phyloP scores from a whole-genome alignment of 92 coral and sea anemone species.

The Plumapathes pennacea region DNA sequence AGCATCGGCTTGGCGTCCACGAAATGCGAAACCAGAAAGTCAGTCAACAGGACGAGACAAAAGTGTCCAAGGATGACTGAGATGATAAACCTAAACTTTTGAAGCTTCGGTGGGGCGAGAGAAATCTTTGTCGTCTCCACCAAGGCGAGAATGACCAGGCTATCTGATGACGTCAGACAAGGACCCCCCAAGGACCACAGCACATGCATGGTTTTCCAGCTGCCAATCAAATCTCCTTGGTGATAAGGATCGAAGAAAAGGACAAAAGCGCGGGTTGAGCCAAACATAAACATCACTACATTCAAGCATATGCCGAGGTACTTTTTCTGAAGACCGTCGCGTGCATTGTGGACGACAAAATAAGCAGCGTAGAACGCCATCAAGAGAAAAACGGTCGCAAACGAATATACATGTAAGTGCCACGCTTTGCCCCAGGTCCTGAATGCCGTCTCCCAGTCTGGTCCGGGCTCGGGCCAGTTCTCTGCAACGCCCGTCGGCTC shows the following conservation, averaged over 20 bases:
- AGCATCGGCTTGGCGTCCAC: conserved; percentile 30
- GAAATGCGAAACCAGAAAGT: conserved; percentile 21
- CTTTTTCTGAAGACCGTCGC: conserved; percentile 10
- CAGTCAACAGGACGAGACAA: conserved; percentile 5
- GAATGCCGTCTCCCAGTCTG: conserved; percentile 28
- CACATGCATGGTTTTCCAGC: conserved; percentile 10
- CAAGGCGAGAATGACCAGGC: conserved; percentile 20
- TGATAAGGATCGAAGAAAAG: conserved; percentile 30
- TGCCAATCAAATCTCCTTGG: conserved; percentile 25
- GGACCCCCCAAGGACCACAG: conserved; percentile 36
- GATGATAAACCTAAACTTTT: conserved; percentile 9
- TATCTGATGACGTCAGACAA: conserved; percentile 40
- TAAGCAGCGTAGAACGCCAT: conserved; percentile 9
- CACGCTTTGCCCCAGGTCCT: conserved; percentile 34
- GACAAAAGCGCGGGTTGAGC: conserved; percentile 20
- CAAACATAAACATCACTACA: conserved; percentile 19
- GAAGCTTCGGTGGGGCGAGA: conserved; percentile 32
- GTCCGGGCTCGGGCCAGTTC: conserved; percentile 42
- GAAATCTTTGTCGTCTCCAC: conserved; percentile 28
- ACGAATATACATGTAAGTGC: conserved; percentile 33
- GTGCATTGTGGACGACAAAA: not conserved
- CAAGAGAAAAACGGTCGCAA: conserved; percentile 18
- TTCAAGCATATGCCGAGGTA: conserved; percentile 21
- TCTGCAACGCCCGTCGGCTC: conserved; percentile 13
- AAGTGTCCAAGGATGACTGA: conserved; percentile 14